Evolutionary conservation across 2,888 invertebrate genomes (phyloP).

Genomic region (Drosophila macrospina): DNA sequence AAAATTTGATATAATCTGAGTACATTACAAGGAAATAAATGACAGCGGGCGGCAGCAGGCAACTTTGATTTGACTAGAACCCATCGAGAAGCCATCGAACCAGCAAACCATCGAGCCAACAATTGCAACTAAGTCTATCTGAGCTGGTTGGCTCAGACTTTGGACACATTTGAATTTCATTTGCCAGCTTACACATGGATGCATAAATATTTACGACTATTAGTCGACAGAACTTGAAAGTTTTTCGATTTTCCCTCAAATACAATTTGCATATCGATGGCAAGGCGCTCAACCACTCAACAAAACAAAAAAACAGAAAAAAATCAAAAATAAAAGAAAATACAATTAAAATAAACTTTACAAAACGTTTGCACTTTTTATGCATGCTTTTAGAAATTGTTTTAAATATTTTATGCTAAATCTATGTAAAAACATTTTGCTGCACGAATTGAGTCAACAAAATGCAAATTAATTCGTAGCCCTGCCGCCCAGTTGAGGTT

Average conservation of each 20-base stretch:
- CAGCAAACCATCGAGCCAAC: slow-evolving; percentile 19
- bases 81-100: slow-evolving; percentile 22
- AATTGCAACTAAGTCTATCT: slow-evolving; percentile 48
- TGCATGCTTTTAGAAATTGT: slow-evolving; percentile 51
- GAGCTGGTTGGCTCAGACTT: slow-evolving; percentile 46
- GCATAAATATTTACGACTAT: slow-evolving; percentile 81
- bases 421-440: slow-evolving; percentile 74
- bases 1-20: slow-evolving; percentile 56
- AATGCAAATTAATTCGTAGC: slow-evolving; percentile 74
- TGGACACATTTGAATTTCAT: slow-evolving; percentile 70
- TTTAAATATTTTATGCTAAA: slow-evolving; percentile 76
- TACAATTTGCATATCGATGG: slow-evolving; percentile 78
- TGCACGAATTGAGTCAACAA: slow-evolving; percentile 74
- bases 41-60: slow-evolving; percentile 11
- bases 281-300: background rate
- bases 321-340: slow-evolving; percentile 31
- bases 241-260: slow-evolving; percentile 69
- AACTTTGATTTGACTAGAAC: slow-evolving; percentile 46
- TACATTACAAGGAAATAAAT: slow-evolving; percentile 51
- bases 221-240: slow-evolving; percentile 68
- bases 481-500: slow-evolving; percentile 18
- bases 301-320: slow-evolving; percentile 27
- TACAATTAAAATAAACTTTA: slow-evolving; percentile 76
- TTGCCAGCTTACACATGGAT: slow-evolving; percentile 63
- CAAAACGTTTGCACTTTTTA: slow-evolving; percentile 49